Evolutionary conservation across 2,113 vertebrate species (phyloP).

Genomic region (Raja brachyura): DNA sequence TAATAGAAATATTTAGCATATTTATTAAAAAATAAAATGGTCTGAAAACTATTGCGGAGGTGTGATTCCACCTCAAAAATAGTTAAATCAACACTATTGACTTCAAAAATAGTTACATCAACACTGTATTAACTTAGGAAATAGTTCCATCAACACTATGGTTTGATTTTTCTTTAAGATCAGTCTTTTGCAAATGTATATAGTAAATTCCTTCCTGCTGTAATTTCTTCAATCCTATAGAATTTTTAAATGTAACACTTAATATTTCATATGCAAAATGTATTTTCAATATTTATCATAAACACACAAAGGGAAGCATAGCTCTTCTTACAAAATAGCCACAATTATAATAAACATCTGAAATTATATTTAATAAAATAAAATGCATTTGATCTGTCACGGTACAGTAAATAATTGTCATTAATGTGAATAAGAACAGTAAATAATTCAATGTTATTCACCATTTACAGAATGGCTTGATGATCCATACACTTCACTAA

Average conservation of each 20-base stretch:
- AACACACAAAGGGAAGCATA: too few relatives aligned
- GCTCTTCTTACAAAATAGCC: background rate
- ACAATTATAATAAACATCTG: background rate
- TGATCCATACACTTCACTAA: constrained; percentile 32
- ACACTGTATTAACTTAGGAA: too few relatives aligned
- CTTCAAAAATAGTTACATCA: too few relatives aligned
- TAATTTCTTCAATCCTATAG: background rate
- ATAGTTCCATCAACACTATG: too few relatives aligned
- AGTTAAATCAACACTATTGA: background rate
- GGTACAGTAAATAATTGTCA: background rate
- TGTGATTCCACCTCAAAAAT: background rate
- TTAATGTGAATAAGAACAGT: background rate
- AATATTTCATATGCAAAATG: background rate
- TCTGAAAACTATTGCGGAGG: background rate
- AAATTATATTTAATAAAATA: background rate
- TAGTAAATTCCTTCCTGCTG: background rate
- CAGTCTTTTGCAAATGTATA: background rate
- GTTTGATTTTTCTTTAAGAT: background rate
- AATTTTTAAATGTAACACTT: background rate
- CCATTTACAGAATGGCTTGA: constrained; percentile 35
- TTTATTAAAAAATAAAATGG: background rate
- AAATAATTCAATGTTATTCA: constrained; percentile 7
- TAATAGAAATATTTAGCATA: background rate
- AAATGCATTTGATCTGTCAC: background rate
- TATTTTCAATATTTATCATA: background rate